phyloP scores from a whole-genome alignment of 2,113 vertebrate species.

The Polyodon spathula region DNA sequence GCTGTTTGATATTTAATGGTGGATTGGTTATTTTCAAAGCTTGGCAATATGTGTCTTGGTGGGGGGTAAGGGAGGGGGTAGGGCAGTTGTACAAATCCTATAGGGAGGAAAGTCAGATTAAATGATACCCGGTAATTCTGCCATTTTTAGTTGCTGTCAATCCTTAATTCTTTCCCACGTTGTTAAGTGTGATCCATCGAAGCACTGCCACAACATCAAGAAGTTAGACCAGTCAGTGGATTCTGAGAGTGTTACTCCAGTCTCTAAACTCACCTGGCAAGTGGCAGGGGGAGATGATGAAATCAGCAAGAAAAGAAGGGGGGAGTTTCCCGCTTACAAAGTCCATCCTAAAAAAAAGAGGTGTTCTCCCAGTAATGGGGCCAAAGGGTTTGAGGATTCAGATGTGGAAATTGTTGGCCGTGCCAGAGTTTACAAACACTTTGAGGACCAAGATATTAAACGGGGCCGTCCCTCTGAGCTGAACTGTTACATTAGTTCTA shows the following conservation, averaged over 20 bases:
- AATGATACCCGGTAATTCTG: background rate
- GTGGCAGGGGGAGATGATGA: constrained; percentile 58
- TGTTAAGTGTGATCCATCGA: constrained; percentile 88
- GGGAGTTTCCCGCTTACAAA: constrained; percentile 54
- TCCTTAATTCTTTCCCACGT: constrained; percentile 62
- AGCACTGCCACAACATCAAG: constrained; percentile 88
- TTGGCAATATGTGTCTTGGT: no score
- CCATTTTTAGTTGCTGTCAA: constrained; percentile 1
- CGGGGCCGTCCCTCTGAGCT: background rate
- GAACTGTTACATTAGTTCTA: background rate
- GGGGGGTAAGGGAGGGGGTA: no score
- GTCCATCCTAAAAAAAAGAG: constrained; percentile 10
- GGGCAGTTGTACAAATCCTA: no score
- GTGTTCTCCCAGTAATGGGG: background rate
- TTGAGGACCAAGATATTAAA: background rate
- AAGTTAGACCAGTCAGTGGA: constrained; percentile 51
- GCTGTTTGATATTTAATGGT: no score
- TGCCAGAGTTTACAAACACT: background rate
- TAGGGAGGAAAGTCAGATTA: no score
- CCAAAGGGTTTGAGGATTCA: background rate
- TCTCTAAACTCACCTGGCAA: constrained; percentile 75
- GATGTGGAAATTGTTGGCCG: background rate
- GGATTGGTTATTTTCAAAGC: no score
- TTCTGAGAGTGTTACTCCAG: constrained; percentile 36
- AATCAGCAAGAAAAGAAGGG: constrained; percentile 64